Base-by-base conservation (phyloP, 2,888 invertebrate genomes). In the Cataglyphis rosenhaueri region DNA sequence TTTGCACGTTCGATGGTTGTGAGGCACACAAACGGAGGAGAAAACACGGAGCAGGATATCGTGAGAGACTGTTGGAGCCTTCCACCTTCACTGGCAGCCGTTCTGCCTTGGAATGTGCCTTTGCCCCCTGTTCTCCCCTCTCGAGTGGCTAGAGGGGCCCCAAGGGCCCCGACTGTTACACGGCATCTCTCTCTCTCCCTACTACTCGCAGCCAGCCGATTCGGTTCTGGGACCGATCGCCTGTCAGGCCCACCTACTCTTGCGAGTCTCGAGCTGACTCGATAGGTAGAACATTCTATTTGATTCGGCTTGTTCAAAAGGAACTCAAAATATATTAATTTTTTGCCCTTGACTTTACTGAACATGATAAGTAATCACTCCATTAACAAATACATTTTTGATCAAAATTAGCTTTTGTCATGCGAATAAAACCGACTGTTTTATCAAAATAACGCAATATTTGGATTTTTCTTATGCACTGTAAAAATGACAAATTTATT, bases 71-170 rank as follows among this genome's bases (percentile, higher is more conserved):
- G 89, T 88, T 84, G 89, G 85, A 88, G 85, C 86, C 85, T 88
- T 88, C 92, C 91, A 92, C 92, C 93, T 93, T 93, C 89, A 92
- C 93, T 90, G 91, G 88, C 91, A 89, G 92, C 89, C 92, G 92
- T 92, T 92, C 92, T 90, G 91, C 90, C 92, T 92, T 93, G 93
- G 93, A 93, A 93, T 93, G 93, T 92, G 93, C 93, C 91, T 92
- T 91, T 89, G 92, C 89, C 92, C 91, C 92, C 91, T 88, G 87
- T 82, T 86, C 87, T 89, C 91, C 88, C 85, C 88, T 66, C 85
- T 41, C 68, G 81, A 85, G 79, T 35, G 55, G 41, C 55, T 62
- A 75, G 86, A 84, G 84, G 86, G 88, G 84, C 86, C 89, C 83
- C 78, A 83, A 71, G 86, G 86, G 81, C 85, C 86, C 87, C 85